Evolutionary conservation across 2,113 vertebrate species (phyloP), one percentile per base, ranked within the genome.

Genomic region (Echinops telfairi): DNA sequence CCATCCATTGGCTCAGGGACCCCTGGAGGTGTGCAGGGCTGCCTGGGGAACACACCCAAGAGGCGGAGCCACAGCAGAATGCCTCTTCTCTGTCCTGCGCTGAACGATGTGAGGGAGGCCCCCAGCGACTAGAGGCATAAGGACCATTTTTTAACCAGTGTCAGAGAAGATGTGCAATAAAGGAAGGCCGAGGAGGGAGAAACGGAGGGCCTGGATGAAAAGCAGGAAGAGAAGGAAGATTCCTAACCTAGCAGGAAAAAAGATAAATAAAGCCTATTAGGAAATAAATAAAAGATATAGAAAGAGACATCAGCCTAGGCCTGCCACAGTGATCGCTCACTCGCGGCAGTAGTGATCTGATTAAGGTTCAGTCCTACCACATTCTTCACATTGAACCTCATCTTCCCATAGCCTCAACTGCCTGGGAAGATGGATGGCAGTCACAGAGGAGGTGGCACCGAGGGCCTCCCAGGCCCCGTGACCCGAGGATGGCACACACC

Each of bases 341-440:
- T 71, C 86, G 95, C 93, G 92, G 80, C 95, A 92, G 90, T 94
- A 94, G 94, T 68, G 96, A 96, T 93, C 95, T 96, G 94, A 97
- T 97, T 88, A 96, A 84, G 82, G 92, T 87, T 88, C 94, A 94
- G 36, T 94, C 79, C 91, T 83, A 94, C 31, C 53, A 5, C 92
- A 91, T 95, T 81, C 89, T 86, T 96, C 90, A 93, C 0, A 15
- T 2, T 25, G 95, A 83, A 95, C 96, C 83, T 92, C 96, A 95
- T 96, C 96, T 82, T 95, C 70, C 8, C 43, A 29, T 85, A 93
- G 89, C 8, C 89, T 78, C 85, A 70, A 27, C n/a, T 0, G 7
- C 92, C 87, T 10, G 29, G 23, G 90, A 76, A 19, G 2, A 96
- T 31, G 82, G 85, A 91, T 60, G 76, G 70, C 66, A 33, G 43